A percentile compares a stretch with the other conserved stretches of the same genome.
phyloP scores from a whole-genome alignment of 2,113 vertebrate species.

The Leptocoma aspasia region DNA sequence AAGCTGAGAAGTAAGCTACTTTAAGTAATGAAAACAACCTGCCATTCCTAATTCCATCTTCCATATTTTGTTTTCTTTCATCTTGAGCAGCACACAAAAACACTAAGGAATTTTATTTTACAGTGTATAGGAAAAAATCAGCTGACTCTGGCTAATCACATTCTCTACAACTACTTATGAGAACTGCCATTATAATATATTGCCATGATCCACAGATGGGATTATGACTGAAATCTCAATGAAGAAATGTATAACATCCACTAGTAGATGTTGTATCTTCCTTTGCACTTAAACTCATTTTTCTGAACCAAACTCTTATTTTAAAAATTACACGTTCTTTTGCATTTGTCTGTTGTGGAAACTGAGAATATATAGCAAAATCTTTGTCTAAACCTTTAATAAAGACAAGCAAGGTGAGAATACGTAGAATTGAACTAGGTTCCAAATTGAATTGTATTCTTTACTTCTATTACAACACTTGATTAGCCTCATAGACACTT shows the following conservation, averaged over 20 bases:
- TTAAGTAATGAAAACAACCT: not conserved
- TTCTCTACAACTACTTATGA: not conserved
- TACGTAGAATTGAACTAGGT: not conserved
- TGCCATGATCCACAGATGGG: not conserved
- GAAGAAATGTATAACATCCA: not conserved
- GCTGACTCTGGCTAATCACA: not conserved
- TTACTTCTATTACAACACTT: not conserved
- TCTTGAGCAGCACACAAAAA: not conserved
- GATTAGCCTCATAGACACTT: not conserved
- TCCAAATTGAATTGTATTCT: not conserved
- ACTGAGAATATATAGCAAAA: not conserved
- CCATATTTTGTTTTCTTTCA: not conserved
- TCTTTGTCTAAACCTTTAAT: not conserved
- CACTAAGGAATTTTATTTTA: not conserved
- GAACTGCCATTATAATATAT: not conserved
- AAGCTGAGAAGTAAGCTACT: not conserved
- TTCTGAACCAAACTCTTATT: not conserved
- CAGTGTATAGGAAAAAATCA: not conserved
- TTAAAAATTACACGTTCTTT: not conserved
- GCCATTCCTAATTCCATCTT: not conserved
- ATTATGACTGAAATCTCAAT: not conserved
- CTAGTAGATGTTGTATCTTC: not conserved
- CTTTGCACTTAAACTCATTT: not conserved
- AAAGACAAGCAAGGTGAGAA: not conserved
- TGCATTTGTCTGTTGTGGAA: not conserved